These are phyloP conservation scores for Ambastaia sidthimunki DNA, from an alignment of 2,797 vertebrate species.

Conservation along the genomic window DNA sequence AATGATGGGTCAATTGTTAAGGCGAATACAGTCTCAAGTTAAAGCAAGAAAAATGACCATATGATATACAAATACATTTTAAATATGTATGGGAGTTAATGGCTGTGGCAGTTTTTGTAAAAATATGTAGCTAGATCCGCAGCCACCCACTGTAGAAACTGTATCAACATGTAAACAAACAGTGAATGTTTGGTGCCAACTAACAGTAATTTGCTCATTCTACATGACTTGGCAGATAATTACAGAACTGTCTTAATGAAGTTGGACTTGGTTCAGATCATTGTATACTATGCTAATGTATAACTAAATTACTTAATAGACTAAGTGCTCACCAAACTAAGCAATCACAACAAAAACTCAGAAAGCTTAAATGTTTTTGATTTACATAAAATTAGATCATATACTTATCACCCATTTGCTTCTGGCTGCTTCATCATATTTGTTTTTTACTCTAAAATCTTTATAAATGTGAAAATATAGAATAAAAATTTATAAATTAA, in stretches of 20 bases:
- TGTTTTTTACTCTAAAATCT: neutral
- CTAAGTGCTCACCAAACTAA: too few species aligned
- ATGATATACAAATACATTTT: constrained; percentile 16
- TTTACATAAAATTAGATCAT: too few species aligned
- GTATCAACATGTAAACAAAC: neutral
- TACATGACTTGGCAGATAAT: neutral
- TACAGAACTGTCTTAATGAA: neutral
- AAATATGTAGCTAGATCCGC: neutral
- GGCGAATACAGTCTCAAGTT: neutral
- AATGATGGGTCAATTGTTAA: constrained; percentile 6
- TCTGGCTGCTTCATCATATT: neutral
- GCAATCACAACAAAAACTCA: too few species aligned
- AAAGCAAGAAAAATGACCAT: neutral
- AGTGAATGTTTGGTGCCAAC: constrained; percentile 14
- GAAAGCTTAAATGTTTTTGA: too few species aligned
- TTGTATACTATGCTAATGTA: neutral
- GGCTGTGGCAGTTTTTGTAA: neutral
- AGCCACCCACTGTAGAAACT: neutral
- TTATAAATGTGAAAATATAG: neutral
- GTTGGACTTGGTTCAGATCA: neutral
- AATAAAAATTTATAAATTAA: neutral
- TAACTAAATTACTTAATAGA: too few species aligned
- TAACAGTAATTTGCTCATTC: neutral
- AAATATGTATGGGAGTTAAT: constrained; percentile 9
- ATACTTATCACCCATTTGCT: too few species aligned